phyloP scores from a whole-genome alignment of 2,797 vertebrate genomes.

The Pangasius krempfi region DNA sequence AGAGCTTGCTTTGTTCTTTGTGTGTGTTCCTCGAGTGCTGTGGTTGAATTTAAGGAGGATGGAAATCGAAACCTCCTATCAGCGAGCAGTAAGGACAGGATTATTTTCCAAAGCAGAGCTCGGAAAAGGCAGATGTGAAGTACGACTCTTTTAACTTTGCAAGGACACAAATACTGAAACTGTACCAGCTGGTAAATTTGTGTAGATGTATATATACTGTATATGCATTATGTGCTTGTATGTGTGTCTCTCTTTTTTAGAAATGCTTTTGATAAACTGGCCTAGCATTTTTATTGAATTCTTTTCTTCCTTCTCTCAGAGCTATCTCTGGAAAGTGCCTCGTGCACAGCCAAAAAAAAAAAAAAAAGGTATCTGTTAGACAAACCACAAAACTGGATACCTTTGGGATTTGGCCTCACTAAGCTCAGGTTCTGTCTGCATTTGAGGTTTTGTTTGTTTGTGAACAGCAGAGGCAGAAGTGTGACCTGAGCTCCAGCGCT shows the following conservation, averaged over 20 bases:
- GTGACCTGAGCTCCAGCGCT: slow-evolving; percentile 29
- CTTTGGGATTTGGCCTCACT: neutral
- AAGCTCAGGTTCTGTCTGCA: neutral
- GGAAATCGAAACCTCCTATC: neutral
- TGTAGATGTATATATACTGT: neutral
- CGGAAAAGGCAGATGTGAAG: neutral
- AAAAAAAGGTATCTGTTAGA: neutral
- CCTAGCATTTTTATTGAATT: neutral
- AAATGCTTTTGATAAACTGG: slow-evolving; percentile 15
- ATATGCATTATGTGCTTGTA: slow-evolving; percentile 2
- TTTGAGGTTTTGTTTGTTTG: neutral
- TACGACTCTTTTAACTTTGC: neutral
- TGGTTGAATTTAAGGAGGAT: neutral
- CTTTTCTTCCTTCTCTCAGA: neutral
- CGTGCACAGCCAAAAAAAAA: neutral
- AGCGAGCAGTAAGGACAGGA: neutral
- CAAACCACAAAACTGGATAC: neutral
- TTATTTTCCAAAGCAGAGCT: neutral
- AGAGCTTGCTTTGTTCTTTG: neutral
- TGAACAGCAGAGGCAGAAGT: neutral
- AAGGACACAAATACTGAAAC: slow-evolving; percentile 11
- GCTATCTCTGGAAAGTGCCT: neutral
- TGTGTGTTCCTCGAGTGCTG: neutral
- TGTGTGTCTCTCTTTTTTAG: slow-evolving; percentile 12
- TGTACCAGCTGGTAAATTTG: slow-evolving; percentile 8